phyloP scores from a whole-genome alignment of 1,140 invertebrate genomes.

The Diprion similis region DNA sequence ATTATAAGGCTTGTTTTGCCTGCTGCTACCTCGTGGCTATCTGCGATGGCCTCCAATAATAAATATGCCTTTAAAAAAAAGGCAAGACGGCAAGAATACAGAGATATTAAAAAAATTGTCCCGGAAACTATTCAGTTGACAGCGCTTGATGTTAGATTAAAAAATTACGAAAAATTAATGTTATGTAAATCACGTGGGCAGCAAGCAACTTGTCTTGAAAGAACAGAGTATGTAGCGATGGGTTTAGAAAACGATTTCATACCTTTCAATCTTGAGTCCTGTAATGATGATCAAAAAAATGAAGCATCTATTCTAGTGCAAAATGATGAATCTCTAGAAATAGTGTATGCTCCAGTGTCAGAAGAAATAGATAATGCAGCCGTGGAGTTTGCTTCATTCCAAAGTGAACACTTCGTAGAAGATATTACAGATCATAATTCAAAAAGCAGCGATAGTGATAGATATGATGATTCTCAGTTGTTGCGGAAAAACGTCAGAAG shows the following conservation, averaged over 20 bases:
- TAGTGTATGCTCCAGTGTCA: neutral
- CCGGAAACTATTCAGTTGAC: neutral
- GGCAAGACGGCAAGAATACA: neutral
- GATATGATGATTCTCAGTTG: conserved; percentile 2
- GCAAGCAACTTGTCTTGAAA: neutral
- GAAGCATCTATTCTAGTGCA: neutral
- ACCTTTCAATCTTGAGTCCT: neutral
- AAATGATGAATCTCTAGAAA: conserved; percentile 4
- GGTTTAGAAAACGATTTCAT: neutral
- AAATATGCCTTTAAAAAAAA: neutral
- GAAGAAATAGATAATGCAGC: neutral
- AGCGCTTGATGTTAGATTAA: neutral
- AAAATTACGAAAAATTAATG: neutral
- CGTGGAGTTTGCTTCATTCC: neutral
- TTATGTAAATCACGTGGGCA: neutral
- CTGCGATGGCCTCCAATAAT: neutral
- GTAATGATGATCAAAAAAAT: neutral
- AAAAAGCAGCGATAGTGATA: neutral
- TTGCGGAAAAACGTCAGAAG: neutral
- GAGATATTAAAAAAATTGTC: neutral
- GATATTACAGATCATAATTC: neutral
- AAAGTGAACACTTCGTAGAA: neutral
- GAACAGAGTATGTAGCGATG: neutral
- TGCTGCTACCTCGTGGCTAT: neutral
- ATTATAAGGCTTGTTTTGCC: neutral